These are phyloP conservation scores for Euclidia mi DNA, from an alignment of 2,888 invertebrate species.

Conservation along the genomic window DNA sequence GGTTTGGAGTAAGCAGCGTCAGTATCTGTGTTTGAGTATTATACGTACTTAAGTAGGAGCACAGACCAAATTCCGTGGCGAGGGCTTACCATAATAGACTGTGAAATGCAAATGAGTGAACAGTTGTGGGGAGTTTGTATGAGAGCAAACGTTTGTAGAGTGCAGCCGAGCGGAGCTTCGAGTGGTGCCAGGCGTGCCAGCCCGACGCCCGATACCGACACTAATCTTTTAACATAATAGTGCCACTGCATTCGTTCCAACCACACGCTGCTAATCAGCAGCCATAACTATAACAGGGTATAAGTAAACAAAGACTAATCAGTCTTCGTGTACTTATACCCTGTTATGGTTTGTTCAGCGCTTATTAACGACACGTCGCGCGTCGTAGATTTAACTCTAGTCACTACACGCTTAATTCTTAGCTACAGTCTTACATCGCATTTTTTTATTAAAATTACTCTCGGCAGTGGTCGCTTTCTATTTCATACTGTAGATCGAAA, in stretches of 20 bases:
- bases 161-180: conserved; percentile 38
- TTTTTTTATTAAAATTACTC: no score
- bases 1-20: no score
- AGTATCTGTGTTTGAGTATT: conserved; percentile 42
- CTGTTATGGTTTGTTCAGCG: conserved; percentile 10
- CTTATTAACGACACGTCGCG: no score
- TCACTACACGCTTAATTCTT: no score
- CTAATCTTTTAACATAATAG: conserved; percentile 77
- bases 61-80: conserved; percentile 60
- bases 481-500: no score
- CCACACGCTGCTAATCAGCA: conserved; percentile 32
- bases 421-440: no score
- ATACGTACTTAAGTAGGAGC: conserved; percentile 43
- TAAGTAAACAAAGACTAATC: no score
- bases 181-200: conserved; percentile 33
- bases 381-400: not conserved
- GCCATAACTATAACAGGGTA: no score
- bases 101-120: conserved; percentile 77
- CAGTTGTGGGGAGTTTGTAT: conserved; percentile 67
- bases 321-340: conserved; percentile 34
- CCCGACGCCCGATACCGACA: conserved; percentile 47
- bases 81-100: conserved; percentile 67
- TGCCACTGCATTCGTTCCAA: conserved; percentile 53
- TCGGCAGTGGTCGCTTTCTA: no score
- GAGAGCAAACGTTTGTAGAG: conserved; percentile 70